Conservation (phyloP, 2,797 vertebrate species). For the Sebastes elongatus region DNA sequence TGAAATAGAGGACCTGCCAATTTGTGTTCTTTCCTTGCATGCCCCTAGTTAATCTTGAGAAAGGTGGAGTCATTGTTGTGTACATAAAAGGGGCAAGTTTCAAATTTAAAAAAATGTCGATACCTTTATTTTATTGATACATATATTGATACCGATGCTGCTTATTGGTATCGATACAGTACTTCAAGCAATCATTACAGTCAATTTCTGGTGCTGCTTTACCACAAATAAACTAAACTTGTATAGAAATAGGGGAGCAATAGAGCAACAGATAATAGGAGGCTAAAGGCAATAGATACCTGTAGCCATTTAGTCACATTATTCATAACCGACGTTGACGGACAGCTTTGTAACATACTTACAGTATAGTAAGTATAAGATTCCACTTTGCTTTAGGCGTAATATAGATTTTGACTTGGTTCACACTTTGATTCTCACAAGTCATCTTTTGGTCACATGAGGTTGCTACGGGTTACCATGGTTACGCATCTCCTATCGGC, state of each 20-base stretch:
- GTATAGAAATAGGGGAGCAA: background rate
- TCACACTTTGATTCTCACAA: no score
- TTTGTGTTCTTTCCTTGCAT: slow-evolving; percentile 58
- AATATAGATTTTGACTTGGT: no score
- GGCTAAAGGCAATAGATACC: background rate
- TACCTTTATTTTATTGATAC: background rate
- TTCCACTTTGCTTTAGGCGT: no score
- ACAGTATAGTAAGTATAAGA: no score
- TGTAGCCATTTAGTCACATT: no score
- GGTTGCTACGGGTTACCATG: no score
- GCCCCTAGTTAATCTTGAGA: slow-evolving; percentile 44
- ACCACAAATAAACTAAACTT: background rate
- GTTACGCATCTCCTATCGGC: no score
- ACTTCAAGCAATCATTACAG: background rate
- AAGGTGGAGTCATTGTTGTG: slow-evolving; percentile 42
- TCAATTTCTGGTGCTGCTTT: background rate
- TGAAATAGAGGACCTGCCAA: slow-evolving; percentile 70
- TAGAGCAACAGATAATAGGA: background rate
- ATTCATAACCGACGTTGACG: no score
- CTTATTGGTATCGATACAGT: background rate
- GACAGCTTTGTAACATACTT: no score
- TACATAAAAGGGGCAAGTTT: slow-evolving; percentile 18
- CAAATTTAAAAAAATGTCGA: background rate
- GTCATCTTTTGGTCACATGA: no score
- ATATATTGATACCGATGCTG: background rate